Evolutionary conservation across 2,113 vertebrate species (phyloP).

Genomic region (Oplegnathus fasciatus): DNA sequence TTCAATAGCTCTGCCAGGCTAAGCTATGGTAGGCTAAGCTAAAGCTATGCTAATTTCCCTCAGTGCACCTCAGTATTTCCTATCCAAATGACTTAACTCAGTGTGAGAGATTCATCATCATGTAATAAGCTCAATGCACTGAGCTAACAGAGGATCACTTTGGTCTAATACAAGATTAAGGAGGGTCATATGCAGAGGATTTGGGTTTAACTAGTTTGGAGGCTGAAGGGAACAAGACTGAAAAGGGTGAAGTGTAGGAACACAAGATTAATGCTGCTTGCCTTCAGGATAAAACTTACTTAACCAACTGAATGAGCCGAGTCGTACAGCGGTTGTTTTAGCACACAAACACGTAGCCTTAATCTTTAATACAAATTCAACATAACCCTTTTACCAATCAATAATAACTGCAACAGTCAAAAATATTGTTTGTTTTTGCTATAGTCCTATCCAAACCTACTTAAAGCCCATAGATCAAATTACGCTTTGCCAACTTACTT

Average conservation of each 20-base stretch:
- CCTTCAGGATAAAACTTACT: constrained; percentile 16
- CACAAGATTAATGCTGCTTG: constrained; percentile 19
- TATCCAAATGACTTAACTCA: constrained; percentile 85
- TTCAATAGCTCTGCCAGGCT: constrained; percentile 55
- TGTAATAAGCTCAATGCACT: constrained; percentile 87
- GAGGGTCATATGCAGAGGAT: constrained; percentile 90
- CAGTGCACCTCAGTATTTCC: constrained; percentile 56
- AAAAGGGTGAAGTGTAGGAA: constrained; percentile 38
- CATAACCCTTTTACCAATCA: not conserved
- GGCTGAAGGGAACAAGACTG: constrained; percentile 37
- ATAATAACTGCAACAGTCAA: not conserved
- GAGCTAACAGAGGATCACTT: constrained; percentile 88
- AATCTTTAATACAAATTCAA: not conserved
- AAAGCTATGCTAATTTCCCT: constrained; percentile 63
- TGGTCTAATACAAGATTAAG: constrained; percentile 89
- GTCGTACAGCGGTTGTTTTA: not conserved
- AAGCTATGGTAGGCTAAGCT: constrained; percentile 60
- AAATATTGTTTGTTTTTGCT: not conserved
- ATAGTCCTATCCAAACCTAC: not conserved
- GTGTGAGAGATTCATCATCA: constrained; percentile 86
- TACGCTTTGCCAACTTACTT: not conserved
- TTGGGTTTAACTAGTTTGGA: constrained; percentile 85
- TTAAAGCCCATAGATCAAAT: not conserved
- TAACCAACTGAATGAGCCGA: not conserved
- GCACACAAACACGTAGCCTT: not conserved